Base-by-base conservation (phyloP, 1,140 invertebrate genomes). In the Caenorhabditis latens region DNA sequence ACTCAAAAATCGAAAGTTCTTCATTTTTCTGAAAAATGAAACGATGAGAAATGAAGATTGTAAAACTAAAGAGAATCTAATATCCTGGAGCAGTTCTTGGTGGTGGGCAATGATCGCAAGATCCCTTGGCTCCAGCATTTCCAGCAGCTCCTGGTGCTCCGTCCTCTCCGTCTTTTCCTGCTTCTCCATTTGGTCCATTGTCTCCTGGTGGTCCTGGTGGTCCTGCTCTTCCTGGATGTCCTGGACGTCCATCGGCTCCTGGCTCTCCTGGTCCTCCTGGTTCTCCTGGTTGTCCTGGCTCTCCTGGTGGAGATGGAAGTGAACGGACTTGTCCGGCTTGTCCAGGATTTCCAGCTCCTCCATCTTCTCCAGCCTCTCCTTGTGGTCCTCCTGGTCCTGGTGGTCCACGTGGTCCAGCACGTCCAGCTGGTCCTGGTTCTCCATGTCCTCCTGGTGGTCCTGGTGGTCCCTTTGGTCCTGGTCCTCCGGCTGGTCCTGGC, bases 41-140 rank as follows among this genome's bases (percentile, higher is more conserved):
- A 50, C 1, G 19, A 21, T 21, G 71, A 48, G 50, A 79, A 50
- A 79, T 50, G 46, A 24, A 46, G 46, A 71, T 4, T 11, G 42
- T 24, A 4, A 13, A 24, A 50, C 19, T 4, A 16, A 32, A 43
- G 24, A 48, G 48, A 65, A 84, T 71, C 67, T 85, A 88, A 82
- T 88, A 88, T 79, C 87, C 87, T 83, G 87, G 87, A 32, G 87
- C 87, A 21, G 87, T 88, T 42, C 87, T n/a, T 48, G 87, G 87
- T 42, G 79, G 67, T 53, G 87, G 87, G 48, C 87, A 88, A 55
- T 88, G 87, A 67, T 88, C 87, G 87, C 87, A 88, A 24, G 58
- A 55, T 61, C 87, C 87, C 83, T 85, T 88, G 65, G 83, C 40
- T 85, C 87, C 87, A 24, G 86, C 67, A 16, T 85, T 82, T 84